Percentiles rank a stretch among this genome's conserved stretches.
Conservation (phyloP, 2,797 vertebrate species). For the Lithobates sylvaticus region DNA sequence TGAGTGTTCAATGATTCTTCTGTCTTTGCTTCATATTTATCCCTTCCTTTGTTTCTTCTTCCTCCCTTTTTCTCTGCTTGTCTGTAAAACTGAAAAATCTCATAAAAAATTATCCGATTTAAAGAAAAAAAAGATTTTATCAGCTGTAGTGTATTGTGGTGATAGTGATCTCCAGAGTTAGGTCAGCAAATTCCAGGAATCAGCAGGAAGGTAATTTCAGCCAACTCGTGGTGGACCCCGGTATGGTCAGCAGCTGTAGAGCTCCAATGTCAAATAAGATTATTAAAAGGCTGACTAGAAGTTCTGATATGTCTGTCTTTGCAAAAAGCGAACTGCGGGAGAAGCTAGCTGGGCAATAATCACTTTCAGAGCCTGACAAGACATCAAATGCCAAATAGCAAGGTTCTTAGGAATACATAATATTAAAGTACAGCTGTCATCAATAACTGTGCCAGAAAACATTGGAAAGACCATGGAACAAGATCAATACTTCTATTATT, state of each 20-base stretch:
- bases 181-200: neutral
- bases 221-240: neutral
- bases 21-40: too few species aligned
- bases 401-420: neutral
- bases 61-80: too few species aligned
- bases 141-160: neutral
- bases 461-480: neutral
- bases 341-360: neutral
- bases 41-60: too few species aligned
- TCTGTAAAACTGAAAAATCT: too few species aligned
- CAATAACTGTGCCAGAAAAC: neutral
- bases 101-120: too few species aligned
- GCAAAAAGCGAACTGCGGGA: neutral
- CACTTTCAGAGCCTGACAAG: neutral
- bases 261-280: neutral
- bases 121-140: too few species aligned
- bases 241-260: neutral
- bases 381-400: neutral
- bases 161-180: neutral
- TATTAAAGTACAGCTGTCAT: conserved; percentile 1
- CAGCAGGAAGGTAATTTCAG: neutral
- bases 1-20: too few species aligned
- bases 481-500: neutral
- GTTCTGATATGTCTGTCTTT: too few species aligned
- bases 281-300: neutral